A percentile compares a stretch with the other conserved stretches of the same genome.
Conservation (phyloP, 2,113 vertebrate genomes). For the Argyrosomus japonicus region DNA sequence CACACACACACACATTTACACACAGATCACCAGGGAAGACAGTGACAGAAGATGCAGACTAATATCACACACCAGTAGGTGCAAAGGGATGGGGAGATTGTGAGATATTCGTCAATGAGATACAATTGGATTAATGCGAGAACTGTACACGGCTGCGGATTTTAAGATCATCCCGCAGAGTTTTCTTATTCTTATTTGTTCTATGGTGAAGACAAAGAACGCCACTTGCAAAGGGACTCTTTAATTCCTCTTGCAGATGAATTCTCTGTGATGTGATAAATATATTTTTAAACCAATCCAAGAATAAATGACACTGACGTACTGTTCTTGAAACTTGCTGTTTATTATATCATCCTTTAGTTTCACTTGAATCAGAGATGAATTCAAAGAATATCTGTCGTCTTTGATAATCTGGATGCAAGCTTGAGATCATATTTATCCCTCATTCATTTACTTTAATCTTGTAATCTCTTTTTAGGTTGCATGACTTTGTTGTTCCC, state of each 20-base stretch:
- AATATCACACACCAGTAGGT: constrained; percentile 50
- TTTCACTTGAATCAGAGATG: background rate
- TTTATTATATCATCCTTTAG: background rate
- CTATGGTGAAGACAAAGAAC: background rate
- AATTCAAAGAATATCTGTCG: background rate
- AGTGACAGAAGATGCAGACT: constrained; percentile 33
- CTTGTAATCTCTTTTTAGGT: background rate
- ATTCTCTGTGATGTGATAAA: constrained; percentile 9
- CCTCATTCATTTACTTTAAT: constrained; percentile 1
- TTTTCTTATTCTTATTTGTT: constrained; percentile 6
- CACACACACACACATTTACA: constrained; percentile 4
- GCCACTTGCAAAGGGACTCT: constrained; percentile 10
- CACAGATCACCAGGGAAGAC: background rate
- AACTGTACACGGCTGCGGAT: constrained; percentile 17
- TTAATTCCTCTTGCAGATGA: constrained; percentile 1
- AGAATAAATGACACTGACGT: background rate
- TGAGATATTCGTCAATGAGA: constrained; percentile 34
- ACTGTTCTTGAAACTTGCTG: background rate
- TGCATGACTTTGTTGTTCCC: background rate
- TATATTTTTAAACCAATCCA: constrained; percentile 31
- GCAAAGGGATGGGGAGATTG: constrained; percentile 26
- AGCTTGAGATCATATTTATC: background rate
- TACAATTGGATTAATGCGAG: constrained; percentile 15
- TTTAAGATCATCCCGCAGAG: background rate
- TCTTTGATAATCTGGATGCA: constrained; percentile 1